Conservation (phyloP, 1,140 invertebrate species). For the Vanessa atalanta region DNA sequence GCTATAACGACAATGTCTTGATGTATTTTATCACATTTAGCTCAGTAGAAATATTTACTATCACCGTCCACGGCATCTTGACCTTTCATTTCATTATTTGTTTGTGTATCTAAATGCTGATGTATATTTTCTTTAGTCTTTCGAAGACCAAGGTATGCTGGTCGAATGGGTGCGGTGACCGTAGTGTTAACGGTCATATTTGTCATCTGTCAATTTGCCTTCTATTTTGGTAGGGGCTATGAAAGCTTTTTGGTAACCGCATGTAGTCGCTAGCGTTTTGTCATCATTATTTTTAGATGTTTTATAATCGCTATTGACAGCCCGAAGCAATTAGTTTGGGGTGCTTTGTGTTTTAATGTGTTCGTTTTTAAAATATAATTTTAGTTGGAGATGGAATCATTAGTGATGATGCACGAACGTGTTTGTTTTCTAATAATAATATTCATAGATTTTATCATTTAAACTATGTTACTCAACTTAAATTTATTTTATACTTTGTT, state of each 20-base stretch:
- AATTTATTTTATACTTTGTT: too few relatives aligned
- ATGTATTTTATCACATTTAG: conserved; percentile 78
- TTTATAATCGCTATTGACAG: conserved; percentile 74
- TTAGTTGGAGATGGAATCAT: conserved; percentile 26
- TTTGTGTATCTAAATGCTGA: conserved; percentile 11
- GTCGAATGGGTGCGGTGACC: conserved; percentile 54
- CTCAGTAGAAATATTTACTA: conserved; percentile 72
- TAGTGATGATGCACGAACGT: background rate
- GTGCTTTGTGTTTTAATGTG: conserved; percentile 52
- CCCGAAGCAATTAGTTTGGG: conserved; percentile 54
- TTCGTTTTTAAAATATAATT: conserved; percentile 39
- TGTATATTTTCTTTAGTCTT: conserved; percentile 29
- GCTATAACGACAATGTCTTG: conserved; percentile 76
- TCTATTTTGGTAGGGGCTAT: conserved; percentile 75
- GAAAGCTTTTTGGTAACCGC: conserved; percentile 72
- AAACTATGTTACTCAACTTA: too few relatives aligned
- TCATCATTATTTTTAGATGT: conserved; percentile 75
- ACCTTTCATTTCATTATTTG: conserved; percentile 41
- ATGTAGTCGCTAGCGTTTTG: conserved; percentile 59
- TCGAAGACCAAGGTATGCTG: conserved; percentile 45
- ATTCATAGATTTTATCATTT: background rate
- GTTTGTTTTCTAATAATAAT: background rate
- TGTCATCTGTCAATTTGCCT: conserved; percentile 80
- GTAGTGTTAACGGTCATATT: conserved; percentile 75
- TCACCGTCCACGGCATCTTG: conserved; percentile 46